Evolutionary conservation across 2,888 invertebrate genomes (phyloP).

Genomic region (Drosophila bunnanda): DNA sequence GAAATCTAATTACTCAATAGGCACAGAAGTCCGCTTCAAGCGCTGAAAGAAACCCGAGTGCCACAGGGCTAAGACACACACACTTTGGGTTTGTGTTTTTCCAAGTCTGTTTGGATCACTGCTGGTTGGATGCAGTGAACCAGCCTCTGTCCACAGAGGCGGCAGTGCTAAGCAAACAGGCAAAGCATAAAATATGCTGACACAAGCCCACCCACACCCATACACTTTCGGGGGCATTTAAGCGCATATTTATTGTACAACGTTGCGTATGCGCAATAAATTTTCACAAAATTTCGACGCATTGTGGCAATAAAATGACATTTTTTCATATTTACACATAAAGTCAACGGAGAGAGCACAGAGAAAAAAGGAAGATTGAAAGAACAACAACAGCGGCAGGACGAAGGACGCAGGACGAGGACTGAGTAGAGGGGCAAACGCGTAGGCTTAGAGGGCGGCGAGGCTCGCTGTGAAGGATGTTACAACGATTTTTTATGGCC

Average conservation of each 20-base stretch:
- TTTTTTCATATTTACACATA: constrained; percentile 80
- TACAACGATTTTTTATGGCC: constrained; percentile 61
- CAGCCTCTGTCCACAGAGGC: constrained; percentile 43
- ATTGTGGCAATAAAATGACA: constrained; percentile 76
- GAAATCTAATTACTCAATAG: background rate
- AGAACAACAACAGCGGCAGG: constrained; percentile 4
- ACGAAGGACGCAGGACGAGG: background rate
- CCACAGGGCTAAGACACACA: background rate
- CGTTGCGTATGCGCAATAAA: constrained; percentile 75
- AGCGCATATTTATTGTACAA: constrained; percentile 73
- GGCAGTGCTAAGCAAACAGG: constrained; percentile 65
- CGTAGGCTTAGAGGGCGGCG: constrained; percentile 16
- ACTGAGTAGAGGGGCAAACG: background rate
- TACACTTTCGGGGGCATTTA: constrained; percentile 55
- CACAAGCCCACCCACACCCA: constrained; percentile 26
- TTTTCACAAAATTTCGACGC: constrained; percentile 76
- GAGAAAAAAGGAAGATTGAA: constrained; percentile 2
- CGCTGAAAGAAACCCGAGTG: background rate
- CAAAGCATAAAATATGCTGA: constrained; percentile 33
- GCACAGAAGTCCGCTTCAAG: background rate
- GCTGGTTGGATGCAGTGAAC: constrained; percentile 31
- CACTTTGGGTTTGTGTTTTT: constrained; percentile 4
- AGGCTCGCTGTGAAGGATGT: constrained; percentile 30
- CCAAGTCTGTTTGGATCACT: constrained; percentile 14
- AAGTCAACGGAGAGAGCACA: constrained; percentile 61